A percentile compares a stretch with the other conserved stretches of the same genome.
phyloP scores from a whole-genome alignment of 2,797 vertebrate species.

The Bufotes viridis region DNA sequence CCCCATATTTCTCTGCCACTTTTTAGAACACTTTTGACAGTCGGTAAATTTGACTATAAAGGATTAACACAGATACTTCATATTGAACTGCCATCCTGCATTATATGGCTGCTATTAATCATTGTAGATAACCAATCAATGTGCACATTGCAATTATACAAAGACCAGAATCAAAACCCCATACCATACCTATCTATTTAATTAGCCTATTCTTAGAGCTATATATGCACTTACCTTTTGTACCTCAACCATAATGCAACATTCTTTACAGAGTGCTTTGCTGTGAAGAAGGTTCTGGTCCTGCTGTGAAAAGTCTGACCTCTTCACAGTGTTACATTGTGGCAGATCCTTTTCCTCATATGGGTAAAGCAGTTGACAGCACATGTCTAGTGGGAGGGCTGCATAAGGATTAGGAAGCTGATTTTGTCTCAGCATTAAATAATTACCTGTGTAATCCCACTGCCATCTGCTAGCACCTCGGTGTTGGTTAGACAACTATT shows the following conservation, averaged over 20 bases:
- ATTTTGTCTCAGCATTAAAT: slow-evolving; percentile 78
- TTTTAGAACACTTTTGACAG: not conserved
- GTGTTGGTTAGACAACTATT: slow-evolving; percentile 6
- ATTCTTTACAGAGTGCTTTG: not conserved
- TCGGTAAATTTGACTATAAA: not conserved
- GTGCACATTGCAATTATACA: not conserved
- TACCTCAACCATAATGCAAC: slow-evolving; percentile 82
- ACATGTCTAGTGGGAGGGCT: slow-evolving; percentile 31
- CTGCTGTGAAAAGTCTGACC: slow-evolving; percentile 3
- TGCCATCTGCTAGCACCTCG: slow-evolving; percentile 80
- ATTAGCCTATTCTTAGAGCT: too few relatives aligned
- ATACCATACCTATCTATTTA: not conserved
- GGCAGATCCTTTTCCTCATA: slow-evolving; percentile 33
- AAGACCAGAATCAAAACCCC: too few relatives aligned
- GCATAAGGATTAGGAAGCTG: slow-evolving; percentile 79
- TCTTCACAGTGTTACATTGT: slow-evolving; percentile 38
- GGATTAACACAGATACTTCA: not conserved
- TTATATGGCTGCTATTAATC: not conserved
- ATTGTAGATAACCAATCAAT: not conserved
- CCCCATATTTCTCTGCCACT: not conserved
- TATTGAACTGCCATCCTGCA: not conserved
- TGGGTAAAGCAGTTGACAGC: slow-evolving; percentile 39
- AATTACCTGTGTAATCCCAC: slow-evolving; percentile 88
- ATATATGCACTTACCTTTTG: slow-evolving; percentile 80
- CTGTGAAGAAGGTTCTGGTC: slow-evolving; percentile 31